Evolutionary conservation across 2,797 vertebrate species (phyloP), one percentile per base, ranked within the genome.

Genomic region (Carduelis carduelis): DNA sequence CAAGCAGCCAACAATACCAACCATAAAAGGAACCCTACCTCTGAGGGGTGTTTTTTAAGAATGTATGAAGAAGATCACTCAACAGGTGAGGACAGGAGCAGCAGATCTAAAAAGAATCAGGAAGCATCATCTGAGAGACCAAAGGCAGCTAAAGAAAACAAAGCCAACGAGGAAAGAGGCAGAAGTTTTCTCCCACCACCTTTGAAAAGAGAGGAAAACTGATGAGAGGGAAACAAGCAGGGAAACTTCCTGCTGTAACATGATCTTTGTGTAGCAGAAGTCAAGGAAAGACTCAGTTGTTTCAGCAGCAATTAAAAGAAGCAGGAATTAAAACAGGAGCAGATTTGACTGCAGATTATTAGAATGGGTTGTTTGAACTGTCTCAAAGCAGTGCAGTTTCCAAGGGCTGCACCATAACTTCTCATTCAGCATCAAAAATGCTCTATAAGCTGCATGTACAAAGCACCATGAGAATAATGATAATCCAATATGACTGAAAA

Each of bases 21-120:
- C 23, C 59, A 68, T 8, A n/a, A 82, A 65, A 91, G 52, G 8
- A 89, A 87, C 94, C 94, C 97, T 97, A 98, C 96, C 97, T 98
- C 94, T 50, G 91, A 57, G 92, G 91, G 84, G 20, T 61, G 64
- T 41, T 81, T 96, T 96, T 84, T 50, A 82, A 97, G 47, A 96
- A 21, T 34, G 69, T 23, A 55, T 82, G 91, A 94, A 94, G 96
- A 47, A 80, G 85, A 74, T 95, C 94, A 92, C 43, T 95, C 95
- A 96, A 72, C 13, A 66, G 87, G 52, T 78, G 89, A 85, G 94
- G 95, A 93, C 89, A 94, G 91, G 87, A 95, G 52, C 92, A 94
- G 95, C 89, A 95, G 84, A 87, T 68, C 77, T 78, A 80, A 90
- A 95, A 57, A 95, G 95, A 92, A 60, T 50, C 89, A 83, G 85